Evolutionary conservation across 2,113 vertebrate species (phyloP), one percentile per base, ranked within the genome.

Genomic region (Callaeas wilsoni): DNA sequence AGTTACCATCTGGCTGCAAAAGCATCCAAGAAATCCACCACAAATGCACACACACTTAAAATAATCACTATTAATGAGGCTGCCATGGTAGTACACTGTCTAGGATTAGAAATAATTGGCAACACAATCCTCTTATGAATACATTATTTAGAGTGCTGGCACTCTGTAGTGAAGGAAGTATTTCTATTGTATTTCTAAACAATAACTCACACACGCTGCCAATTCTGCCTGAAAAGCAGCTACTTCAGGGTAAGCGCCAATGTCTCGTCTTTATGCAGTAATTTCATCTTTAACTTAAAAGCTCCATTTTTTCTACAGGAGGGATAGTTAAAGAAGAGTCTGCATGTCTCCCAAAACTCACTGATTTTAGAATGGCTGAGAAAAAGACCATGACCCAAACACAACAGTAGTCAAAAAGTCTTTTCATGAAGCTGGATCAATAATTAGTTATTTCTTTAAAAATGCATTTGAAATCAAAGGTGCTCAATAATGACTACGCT

Each of bases 21-120:
- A 85, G 63, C 90, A 92, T 79, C 74, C 78, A 82, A 91, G 65
- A 4, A 15, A 91, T 91, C 50, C 87, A 77, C 64, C 16, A 47
- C 52, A 84, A 91, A 94, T 84, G 84, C 81, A 96, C 46, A 53
- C 4, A 8, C 55, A 83, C 74, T 96, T 85, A 79, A 85, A 95
- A 85, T 91, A 91, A 96, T 85, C 83, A 69, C 49, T 77, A 57
- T 71, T 91, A 95, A 92, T 90, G 70, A 94, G 69, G 64, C 81
- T 85, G 74, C 33, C 35, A 53, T 16, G n/a, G 89, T 25, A 85
- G 39, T 33, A 84, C 11, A 16, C 85, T 93, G 84, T 74, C 92
- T 80, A 84, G 85, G 90, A 93, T 95, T 84, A 96, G 82, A 96
- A 94, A 62, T 87, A 94, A 95, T 88, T 83, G 78, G 76, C 55